phyloP scores from a whole-genome alignment of 2,888 invertebrate species.

The Chaetoderma sp. region DNA sequence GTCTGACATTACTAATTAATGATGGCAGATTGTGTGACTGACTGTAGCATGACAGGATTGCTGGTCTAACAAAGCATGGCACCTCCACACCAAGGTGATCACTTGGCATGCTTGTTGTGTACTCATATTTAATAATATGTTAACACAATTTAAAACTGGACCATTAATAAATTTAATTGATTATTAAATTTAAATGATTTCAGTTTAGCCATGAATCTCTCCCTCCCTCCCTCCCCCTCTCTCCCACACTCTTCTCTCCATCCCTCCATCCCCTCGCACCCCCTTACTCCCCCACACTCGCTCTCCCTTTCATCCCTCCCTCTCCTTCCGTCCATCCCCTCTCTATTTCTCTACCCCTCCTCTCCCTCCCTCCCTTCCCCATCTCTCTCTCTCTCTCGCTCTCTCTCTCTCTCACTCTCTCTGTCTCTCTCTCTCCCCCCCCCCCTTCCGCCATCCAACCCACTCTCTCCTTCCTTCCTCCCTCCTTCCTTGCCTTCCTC shows the following conservation, averaged over 20 bases:
- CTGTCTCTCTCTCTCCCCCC: background rate
- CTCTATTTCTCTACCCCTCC: background rate
- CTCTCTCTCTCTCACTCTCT: constrained; percentile 6
- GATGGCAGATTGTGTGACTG: too few relatives aligned
- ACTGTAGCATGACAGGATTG: too few relatives aligned
- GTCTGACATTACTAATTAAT: too few relatives aligned
- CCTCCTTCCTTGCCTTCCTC: background rate
- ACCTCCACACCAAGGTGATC: too few relatives aligned
- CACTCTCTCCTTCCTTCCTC: background rate
- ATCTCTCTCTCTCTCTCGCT: constrained; percentile 21
- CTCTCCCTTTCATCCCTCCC: constrained; percentile 5
- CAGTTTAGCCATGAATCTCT: constrained; percentile 13
- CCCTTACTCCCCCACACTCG: constrained; percentile 4
- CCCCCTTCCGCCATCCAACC: too few relatives aligned
- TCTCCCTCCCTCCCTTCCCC: constrained; percentile 8
- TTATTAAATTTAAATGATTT: too few relatives aligned
- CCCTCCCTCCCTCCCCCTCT: constrained; percentile 11
- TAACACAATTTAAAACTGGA: too few relatives aligned
- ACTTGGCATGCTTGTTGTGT: too few relatives aligned
- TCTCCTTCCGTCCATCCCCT: too few relatives aligned
- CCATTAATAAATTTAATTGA: too few relatives aligned
- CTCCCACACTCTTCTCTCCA: background rate
- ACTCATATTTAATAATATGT: too few relatives aligned
- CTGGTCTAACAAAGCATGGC: too few relatives aligned
- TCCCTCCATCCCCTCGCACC: background rate